phyloP scores from a whole-genome alignment of 2,888 invertebrate species.

The Agrochola lota region DNA sequence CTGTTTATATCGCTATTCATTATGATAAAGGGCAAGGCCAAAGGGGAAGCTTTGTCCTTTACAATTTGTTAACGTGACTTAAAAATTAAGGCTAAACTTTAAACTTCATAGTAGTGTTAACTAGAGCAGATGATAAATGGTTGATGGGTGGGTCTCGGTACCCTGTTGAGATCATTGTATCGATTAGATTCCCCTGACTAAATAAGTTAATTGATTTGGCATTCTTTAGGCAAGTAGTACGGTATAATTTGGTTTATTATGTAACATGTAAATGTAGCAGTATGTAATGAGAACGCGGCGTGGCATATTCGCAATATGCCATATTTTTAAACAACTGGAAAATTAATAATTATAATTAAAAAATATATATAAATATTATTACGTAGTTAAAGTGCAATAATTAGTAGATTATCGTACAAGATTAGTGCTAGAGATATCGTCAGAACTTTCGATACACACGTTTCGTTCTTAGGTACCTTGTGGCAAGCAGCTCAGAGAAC shows the following conservation, averaged over 20 bases:
- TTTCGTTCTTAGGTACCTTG: not conserved
- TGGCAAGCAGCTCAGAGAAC: not conserved
- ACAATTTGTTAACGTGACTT: not conserved
- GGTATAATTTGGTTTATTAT: not conserved
- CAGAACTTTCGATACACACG: not conserved
- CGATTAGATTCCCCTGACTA: slow-evolving; percentile 3
- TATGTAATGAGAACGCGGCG: not conserved
- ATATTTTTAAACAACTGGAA: not conserved
- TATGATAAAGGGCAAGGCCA: slow-evolving; percentile 30
- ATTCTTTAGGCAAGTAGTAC: slow-evolving; percentile 12
- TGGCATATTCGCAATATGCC: not conserved
- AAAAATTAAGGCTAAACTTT: not conserved
- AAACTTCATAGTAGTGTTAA: not conserved
- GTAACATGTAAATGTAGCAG: not conserved
- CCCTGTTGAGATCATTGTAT: slow-evolving; percentile 14
- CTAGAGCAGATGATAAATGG: slow-evolving; percentile 2
- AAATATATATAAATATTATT: not conserved
- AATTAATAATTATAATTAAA: no score
- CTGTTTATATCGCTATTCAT: slow-evolving; percentile 5
- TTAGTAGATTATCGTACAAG: not conserved
- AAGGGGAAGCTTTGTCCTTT: slow-evolving; percentile 27
- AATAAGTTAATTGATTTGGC: slow-evolving; percentile 26
- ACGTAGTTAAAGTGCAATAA: slow-evolving; percentile 9
- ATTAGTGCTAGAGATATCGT: not conserved
- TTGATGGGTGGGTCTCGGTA: not conserved